Conservation (phyloP, 2,113 vertebrate species). For the Phrynosoma platyrhinos region DNA sequence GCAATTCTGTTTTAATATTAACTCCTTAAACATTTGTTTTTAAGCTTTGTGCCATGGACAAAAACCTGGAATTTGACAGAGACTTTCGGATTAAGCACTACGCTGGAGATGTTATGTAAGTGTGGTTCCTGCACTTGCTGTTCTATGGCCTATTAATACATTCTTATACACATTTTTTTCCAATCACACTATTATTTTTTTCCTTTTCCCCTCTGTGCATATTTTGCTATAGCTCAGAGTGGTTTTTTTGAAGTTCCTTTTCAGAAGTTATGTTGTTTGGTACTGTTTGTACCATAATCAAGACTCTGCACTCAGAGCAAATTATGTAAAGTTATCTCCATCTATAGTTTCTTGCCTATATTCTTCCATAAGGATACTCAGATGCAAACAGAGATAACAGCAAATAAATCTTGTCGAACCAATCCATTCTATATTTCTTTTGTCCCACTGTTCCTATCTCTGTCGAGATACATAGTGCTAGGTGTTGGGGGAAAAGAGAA, state of each 20-base stretch:
- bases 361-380: too few relatives aligned
- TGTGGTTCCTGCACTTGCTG: slow-evolving; percentile 48
- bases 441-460: too few relatives aligned
- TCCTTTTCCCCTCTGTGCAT: background rate
- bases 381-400: too few relatives aligned
- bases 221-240: slow-evolving; percentile 10
- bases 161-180: slow-evolving; percentile 22
- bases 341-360: background rate
- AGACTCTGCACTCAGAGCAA: background rate
- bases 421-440: too few relatives aligned
- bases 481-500: too few relatives aligned
- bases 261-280: too few relatives aligned
- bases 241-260: slow-evolving; percentile 8
- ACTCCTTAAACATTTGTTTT: slow-evolving; percentile 50
- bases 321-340: background rate
- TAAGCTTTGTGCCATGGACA: slow-evolving; percentile 91
- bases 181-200: slow-evolving; percentile 20
- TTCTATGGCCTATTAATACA: slow-evolving; percentile 38
- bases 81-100: slow-evolving; percentile 97
- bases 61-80: slow-evolving; percentile 92
- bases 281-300: background rate
- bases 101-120: slow-evolving; percentile 94
- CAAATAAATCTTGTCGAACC: too few relatives aligned
- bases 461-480: too few relatives aligned
- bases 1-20: background rate